Percentiles rank a stretch among this genome's conserved stretches.
phyloP scores from a whole-genome alignment of 2,888 invertebrate species.

The Synanthedon tipuliformis region DNA sequence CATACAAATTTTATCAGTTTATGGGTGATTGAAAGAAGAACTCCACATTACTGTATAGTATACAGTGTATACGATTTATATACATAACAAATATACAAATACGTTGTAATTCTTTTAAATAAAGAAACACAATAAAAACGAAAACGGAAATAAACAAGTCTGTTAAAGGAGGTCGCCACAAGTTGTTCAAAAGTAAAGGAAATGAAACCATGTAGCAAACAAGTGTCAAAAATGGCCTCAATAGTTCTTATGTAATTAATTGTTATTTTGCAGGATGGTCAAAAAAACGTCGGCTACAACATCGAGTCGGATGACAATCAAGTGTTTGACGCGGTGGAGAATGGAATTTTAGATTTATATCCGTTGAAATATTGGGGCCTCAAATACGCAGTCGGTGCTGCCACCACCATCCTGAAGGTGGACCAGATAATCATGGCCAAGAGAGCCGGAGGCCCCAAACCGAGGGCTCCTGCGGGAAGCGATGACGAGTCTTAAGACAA shows the following conservation, averaged over 20 bases:
- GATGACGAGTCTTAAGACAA: conserved; percentile 77
- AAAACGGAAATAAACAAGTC: too few species aligned
- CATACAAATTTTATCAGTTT: too few species aligned
- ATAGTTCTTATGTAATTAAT: not conserved
- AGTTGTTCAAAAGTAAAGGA: too few species aligned
- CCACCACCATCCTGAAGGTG: conserved; percentile 91
- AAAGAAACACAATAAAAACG: too few species aligned
- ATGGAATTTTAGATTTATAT: conserved; percentile 86
- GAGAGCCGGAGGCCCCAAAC: conserved; percentile 94
- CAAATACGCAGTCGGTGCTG: conserved; percentile 94
- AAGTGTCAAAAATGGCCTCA: not conserved
- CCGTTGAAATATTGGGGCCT: conserved; percentile 92
- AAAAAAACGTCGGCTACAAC: conserved; percentile 86
- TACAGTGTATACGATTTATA: too few species aligned
- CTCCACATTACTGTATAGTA: too few species aligned
- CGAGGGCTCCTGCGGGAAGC: conserved; percentile 74
- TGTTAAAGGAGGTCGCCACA: too few species aligned
- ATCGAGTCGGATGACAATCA: conserved; percentile 82
- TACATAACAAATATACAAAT: too few species aligned
- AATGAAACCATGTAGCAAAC: too few species aligned
- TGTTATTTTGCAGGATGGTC: conserved; percentile 71
- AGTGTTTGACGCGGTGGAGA: conserved; percentile 80
- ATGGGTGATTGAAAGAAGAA: too few species aligned
- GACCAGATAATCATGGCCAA: conserved; percentile 99
- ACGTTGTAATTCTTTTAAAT: too few species aligned